A percentile compares a stretch with the other conserved stretches of the same genome.
Evolutionary conservation across 2,797 vertebrate species (phyloP).

Genomic region (Rhincodon typus): DNA sequence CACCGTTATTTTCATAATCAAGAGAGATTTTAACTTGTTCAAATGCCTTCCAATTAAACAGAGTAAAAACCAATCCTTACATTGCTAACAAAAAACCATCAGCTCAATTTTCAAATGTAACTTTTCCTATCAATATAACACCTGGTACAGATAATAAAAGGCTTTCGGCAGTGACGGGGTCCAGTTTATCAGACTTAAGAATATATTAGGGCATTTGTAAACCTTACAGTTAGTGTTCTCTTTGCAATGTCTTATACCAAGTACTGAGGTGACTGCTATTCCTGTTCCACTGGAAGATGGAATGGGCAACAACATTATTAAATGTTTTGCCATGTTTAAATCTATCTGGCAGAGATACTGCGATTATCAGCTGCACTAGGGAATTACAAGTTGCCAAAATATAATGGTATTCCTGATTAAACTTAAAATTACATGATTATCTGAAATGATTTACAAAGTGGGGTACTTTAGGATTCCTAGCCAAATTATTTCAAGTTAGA

Average conservation of each 20-base stretch:
- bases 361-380: not conserved
- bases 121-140: not conserved
- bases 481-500: no score
- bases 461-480: no score
- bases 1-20: not conserved
- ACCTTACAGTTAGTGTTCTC: not conserved
- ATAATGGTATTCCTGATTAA: not conserved
- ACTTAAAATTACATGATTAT: not conserved
- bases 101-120: not conserved
- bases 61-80: not conserved
- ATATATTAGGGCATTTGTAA: not conserved
- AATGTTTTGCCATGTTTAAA: not conserved
- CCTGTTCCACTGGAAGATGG: not conserved
- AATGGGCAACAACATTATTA: not conserved
- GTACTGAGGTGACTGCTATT: not conserved
- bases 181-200: not conserved
- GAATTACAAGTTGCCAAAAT: not conserved
- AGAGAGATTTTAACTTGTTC: no score
- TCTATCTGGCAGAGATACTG: not conserved
- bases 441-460: not conserved
- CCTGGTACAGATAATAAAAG: not conserved
- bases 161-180: not conserved
- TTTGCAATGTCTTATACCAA: not conserved
- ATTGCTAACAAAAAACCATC: not conserved
- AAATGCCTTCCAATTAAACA: no score